Percentiles rank a stretch among this genome's conserved stretches.
These are phyloP conservation scores for Trachemys scripta DNA, from an alignment of 2,113 vertebrate genomes.

Conservation along the genomic window DNA sequence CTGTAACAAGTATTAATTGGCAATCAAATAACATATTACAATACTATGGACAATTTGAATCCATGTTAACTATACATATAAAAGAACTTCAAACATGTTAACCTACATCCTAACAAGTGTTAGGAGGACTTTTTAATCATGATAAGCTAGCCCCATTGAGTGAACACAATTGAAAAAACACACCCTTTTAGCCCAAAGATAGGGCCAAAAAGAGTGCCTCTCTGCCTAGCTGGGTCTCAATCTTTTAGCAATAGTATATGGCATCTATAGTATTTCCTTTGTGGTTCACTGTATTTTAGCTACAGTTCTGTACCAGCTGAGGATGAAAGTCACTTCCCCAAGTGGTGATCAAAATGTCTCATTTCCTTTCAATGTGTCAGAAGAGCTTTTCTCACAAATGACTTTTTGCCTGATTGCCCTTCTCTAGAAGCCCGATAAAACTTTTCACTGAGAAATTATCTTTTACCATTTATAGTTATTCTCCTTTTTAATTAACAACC, in stretches of 20 bases:
- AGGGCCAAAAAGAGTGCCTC: background rate
- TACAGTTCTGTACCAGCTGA: background rate
- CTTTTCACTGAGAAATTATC: constrained; percentile 52
- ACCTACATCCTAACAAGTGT: background rate
- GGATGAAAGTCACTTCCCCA: background rate
- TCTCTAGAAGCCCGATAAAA: constrained; percentile 43
- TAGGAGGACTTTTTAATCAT: background rate
- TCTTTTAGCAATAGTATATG: background rate
- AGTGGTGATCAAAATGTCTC: constrained; percentile 17
- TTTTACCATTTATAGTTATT: constrained; percentile 39
- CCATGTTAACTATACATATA: background rate
- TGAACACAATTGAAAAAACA: background rate
- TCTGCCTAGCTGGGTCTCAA: background rate
- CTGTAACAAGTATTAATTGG: background rate
- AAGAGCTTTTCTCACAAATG: constrained; percentile 48
- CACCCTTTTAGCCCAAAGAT: background rate
- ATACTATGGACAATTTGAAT: too few relatives aligned
- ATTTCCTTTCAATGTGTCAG: constrained; percentile 35
- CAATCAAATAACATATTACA: background rate
- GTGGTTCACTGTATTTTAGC: background rate
- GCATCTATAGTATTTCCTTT: constrained; percentile 14
- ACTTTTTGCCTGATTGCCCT: constrained; percentile 35
- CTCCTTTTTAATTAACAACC: constrained; percentile 60
- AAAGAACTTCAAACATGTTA: background rate
- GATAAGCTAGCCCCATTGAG: background rate